Evolutionary conservation across 1,140 invertebrate species (phyloP), one percentile per base, ranked within the genome.

Genomic region (Palaemon carinicauda): DNA sequence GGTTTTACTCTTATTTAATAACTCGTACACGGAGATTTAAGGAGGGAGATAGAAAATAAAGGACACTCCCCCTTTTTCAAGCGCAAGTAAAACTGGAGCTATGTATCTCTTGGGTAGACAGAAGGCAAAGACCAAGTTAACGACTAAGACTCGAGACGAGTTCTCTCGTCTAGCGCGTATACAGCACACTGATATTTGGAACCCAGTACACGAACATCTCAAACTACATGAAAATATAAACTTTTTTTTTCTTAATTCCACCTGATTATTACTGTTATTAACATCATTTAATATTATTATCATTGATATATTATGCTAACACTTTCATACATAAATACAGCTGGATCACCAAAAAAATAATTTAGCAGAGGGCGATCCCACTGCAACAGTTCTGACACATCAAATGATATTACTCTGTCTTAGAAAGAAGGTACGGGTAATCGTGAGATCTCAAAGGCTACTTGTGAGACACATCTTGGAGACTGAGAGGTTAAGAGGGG

Each of bases 191-290:
- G 53, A 80, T 80, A 80, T 54, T 54, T 52, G 54, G 33, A 80
- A 80, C 56, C 24, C 77, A 60, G 77, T 60, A 80, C 77, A 80
- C 56, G 77, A 52, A 80, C 77, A 80, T 60, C 77, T 80, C 53
- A 80, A 80, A 80, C 77, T 80, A 80, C 77, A 80, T 80, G 77
- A 80, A 80, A 80, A 80, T 80, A 80, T 80, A 80, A 80, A 60
- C 53, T 60, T 56, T 69, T 31, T 69, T 31, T 69, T 80, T 56
- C 51, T 33, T 56, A 79, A 27, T 54, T 80, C 77, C 77, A 80
- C 77, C 77, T 80, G 53, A 80, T 80, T 60, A 60, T 33, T 21
- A 31, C 24, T 27, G 41, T 69, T 80, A 80, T 56, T 15, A 41
- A 41, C 41, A 41, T 41, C 12, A 41, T 41, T 41, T 41, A 41